Percentiles rank a stretch among this genome's conserved stretches.
These are phyloP conservation scores for Vicugna pacos DNA, from an alignment of 2,113 vertebrate genomes.

Conservation along the genomic window DNA sequence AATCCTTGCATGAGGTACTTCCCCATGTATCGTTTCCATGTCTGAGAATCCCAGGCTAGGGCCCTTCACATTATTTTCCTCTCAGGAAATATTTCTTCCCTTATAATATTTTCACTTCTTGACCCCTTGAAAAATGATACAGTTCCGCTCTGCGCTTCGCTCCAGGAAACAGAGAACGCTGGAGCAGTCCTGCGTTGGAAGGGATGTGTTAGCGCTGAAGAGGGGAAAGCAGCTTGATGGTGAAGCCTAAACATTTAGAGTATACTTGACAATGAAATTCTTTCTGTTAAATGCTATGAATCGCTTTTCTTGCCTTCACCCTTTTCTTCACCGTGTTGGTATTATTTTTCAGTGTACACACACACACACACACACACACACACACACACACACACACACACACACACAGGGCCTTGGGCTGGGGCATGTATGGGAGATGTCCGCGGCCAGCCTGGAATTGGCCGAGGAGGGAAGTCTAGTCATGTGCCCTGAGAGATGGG, in stretches of 20 bases:
- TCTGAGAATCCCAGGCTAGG: neutral
- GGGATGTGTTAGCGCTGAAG: neutral
- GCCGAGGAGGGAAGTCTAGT: neutral
- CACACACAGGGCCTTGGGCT: neutral
- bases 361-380: neutral
- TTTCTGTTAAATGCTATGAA: neutral
- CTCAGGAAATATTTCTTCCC: conserved; percentile 36
- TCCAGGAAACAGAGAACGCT: neutral
- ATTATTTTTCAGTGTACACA: neutral
- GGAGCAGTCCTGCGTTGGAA: neutral
- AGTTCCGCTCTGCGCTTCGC: neutral
- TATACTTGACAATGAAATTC: neutral
- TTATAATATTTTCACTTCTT: neutral
- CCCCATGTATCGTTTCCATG: neutral
- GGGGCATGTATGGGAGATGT: neutral
- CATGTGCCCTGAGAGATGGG: neutral
- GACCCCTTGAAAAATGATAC: neutral
- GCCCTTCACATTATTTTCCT: neutral
- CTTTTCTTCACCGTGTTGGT: neutral
- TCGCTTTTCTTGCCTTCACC: neutral
- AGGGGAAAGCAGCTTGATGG: neutral
- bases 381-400: neutral
- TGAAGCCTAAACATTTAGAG: neutral
- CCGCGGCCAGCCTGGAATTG: neutral
- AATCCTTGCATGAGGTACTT: neutral